Base-by-base conservation (phyloP, 2,797 vertebrate genomes). In the Pseudochaenichthys georgianus region DNA sequence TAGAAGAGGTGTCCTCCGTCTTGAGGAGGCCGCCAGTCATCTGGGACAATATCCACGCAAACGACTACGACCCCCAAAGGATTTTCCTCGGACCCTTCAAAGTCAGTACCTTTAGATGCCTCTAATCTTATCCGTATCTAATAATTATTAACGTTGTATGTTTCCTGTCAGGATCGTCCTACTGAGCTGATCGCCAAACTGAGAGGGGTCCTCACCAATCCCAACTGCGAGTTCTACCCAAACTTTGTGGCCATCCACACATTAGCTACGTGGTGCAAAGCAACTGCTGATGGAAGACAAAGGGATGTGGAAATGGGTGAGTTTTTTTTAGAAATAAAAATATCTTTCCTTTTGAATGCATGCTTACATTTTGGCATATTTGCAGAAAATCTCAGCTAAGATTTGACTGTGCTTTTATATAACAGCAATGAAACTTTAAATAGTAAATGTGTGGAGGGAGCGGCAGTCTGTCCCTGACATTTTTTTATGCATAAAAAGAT, bases 41-140 rank as follows among this genome's bases (percentile, higher is more conserved):
- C 87, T 99, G 98, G 98, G 98, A 99, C 95, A 99, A 99, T 77
- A 98, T 99, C 87, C 98, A 99, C 48, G 98, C 98, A 61, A 99
- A 99, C 43, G 98, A 99, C 87, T 99, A 99, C 17, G 98, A 99
- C 92, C 98, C 98, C 68, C 99, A 99, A 89, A 96, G 98, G 74
- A 81, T 99, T 3, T 98, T 98, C 88, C 93, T 99, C 51, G 98
- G 98, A 17, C 98, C 98, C 2, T 99, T 95, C 81, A 99, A 99
- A 93, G 93, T 91, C 5, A 34, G 52, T 34, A 1, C 3, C 21
- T 17, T 66, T 3, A 46, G n/a, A 42, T 9, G 16, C 3, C 1
- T 48, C 7, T 48, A 13, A 23, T 58, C 9, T 50, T 12, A 3
- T 64, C 21, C 10, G 5, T 21, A 3, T 58, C 15, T 0, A 50